Evolutionary conservation across 2,113 vertebrate species (phyloP), one percentile per base, ranked within the genome.

Genomic region (Festucalex cinctus): DNA sequence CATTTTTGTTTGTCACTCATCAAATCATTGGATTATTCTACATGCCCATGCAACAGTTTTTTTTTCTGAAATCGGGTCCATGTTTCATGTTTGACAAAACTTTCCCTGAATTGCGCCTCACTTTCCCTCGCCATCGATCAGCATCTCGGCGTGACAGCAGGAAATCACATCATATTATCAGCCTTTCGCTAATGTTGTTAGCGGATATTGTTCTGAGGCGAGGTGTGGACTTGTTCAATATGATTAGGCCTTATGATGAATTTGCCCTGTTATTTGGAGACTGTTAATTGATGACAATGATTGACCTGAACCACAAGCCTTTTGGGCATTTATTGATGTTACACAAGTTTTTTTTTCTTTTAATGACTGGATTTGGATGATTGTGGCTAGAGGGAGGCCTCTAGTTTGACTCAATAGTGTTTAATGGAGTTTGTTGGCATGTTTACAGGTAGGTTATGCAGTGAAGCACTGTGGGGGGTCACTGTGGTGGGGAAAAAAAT

Each of bases 181-280:
- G 80, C 77, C 76, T 76, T 71, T 72, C 78, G 6, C 82, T 84
- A 90, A 91, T 85, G 78, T 85, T 20, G 83, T 92, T 91, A 90
- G 81, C 72, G 64, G 79, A 79, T 91, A 90, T 91, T 92, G 89
- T 91, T 90, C 78, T 88, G 89, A 81, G 84, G 74, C 85, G 22
- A 83, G 74, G 72, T 77, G 83, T 80, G 71, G 81, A 87, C 81
- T 75, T 49, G 35, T 78, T 74, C 82, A 84, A 90, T 88, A 80
- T 80, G 88, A 90, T 92, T 91, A 92, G 66, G 56, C 63, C 36
- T 51, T 51, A 69, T 91, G 91, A 91, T 89, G 86, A 92, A 92
- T 91, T 88, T 90, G 82, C 78, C 71, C 82, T 82, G 87, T 85
- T 92, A 88, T 85, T 86, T 83, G 73, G 89, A 87, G 87, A 86